Evolutionary conservation across 37 sponge, comb jelly and placozoan species (phyloP).

Genomic region (Cliona cf. orientalis): DNA sequence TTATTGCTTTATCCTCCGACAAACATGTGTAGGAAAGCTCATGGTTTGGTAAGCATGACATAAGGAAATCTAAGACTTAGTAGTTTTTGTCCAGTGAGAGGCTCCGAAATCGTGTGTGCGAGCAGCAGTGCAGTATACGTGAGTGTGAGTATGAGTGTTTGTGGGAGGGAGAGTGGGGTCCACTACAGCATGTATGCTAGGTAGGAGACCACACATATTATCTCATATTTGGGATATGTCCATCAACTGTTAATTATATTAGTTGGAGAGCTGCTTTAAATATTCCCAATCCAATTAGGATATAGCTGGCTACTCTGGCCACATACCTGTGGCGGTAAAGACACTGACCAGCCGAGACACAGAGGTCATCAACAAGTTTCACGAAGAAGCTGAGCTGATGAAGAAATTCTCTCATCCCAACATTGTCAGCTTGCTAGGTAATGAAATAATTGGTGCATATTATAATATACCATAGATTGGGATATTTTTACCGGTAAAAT

Average conservation of each 20-base stretch:
- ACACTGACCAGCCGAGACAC: slow-evolving; percentile 39
- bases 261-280: neutral
- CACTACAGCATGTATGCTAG: neutral
- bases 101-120: no score
- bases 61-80: no score
- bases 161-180: neutral
- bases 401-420: slow-evolving; percentile 62
- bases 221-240: neutral
- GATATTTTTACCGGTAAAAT: no score
- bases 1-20: no score
- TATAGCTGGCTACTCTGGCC: slow-evolving; percentile 43
- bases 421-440: slow-evolving; percentile 62
- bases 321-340: slow-evolving; percentile 60
- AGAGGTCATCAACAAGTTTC: slow-evolving; percentile 34
- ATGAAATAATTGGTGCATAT: neutral
- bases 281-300: slow-evolving; percentile 2
- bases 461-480: neutral
- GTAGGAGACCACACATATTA: neutral
- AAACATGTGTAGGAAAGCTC: no score
- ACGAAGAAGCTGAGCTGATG: slow-evolving; percentile 59
- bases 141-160: no score
- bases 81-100: no score
- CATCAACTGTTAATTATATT: no score
- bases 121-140: no score
- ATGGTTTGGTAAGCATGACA: no score